Conservation (phyloP, 2,888 invertebrate species). For the Cantharis nigra region DNA sequence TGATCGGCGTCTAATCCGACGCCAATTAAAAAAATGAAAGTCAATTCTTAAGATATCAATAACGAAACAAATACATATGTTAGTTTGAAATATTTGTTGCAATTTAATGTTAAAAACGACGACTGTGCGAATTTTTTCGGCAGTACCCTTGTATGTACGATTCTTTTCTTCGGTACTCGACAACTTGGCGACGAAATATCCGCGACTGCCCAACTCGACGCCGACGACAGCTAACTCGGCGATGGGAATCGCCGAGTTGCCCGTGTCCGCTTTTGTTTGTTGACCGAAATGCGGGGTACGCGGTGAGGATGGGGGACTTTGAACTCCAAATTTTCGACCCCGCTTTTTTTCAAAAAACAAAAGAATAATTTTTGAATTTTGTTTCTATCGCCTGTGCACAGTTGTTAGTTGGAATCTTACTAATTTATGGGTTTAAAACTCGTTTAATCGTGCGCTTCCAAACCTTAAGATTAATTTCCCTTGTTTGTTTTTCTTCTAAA, state of each 20-base stretch:
- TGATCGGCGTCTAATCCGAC: conserved; percentile 9
- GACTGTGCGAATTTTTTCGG: background rate
- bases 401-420: background rate
- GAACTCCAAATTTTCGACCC: background rate
- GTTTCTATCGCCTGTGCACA: background rate
- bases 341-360: background rate
- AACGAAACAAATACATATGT: background rate
- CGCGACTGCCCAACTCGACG: no score
- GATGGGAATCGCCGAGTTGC: no score
- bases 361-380: background rate
- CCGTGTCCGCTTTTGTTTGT: background rate
- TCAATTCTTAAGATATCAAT: conserved; percentile 5
- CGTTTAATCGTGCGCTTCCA: conserved; percentile 27
- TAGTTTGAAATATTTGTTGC: background rate
- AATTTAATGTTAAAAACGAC: background rate
- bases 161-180: no score
- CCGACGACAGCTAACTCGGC: no score
- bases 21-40: background rate
- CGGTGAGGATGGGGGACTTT: no score
- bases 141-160: background rate
- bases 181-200: no score
- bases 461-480: conserved; percentile 7
- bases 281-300: background rate
- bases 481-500: background rate
- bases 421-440: background rate